Conservation (phyloP, 2,888 invertebrate species). For the Alloplasta piceator region DNA sequence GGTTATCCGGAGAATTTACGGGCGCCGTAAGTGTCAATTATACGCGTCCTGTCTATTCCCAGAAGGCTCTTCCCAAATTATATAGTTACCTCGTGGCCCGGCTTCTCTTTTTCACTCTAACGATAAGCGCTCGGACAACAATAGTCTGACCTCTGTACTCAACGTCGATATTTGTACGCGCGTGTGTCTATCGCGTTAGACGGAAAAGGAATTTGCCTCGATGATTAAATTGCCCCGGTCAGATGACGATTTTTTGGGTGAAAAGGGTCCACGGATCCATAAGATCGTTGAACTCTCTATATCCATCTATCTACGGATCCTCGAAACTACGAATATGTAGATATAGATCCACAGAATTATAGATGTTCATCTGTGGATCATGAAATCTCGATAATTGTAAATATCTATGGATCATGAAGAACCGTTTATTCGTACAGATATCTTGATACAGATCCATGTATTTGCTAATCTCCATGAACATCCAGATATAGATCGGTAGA, state of each 20-base stretch:
- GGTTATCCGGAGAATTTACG: constrained; percentile 65
- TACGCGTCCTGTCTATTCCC: constrained; percentile 75
- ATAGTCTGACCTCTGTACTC: not conserved
- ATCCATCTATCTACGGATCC: too few species aligned
- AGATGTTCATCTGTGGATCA: too few species aligned
- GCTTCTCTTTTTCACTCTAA: constrained; percentile 42
- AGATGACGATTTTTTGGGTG: too few species aligned
- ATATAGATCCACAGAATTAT: too few species aligned
- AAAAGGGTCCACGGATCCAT: too few species aligned
- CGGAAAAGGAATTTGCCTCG: not conserved
- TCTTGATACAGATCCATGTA: too few species aligned
- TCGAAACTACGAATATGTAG: too few species aligned
- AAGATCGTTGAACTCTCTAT: too few species aligned
- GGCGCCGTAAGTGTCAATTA: constrained; percentile 78
- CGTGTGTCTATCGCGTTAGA: not conserved
- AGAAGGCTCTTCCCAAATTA: constrained; percentile 76
- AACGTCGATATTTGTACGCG: not conserved
- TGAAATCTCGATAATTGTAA: not conserved
- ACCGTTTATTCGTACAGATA: too few species aligned
- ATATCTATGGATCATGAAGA: not conserved
- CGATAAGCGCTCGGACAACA: constrained; percentile 30
- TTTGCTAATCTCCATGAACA: too few species aligned
- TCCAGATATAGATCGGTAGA: too few species aligned
- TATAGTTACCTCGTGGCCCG: constrained; percentile 66
- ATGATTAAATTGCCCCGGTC: not conserved